Evolutionary conservation across 2,797 vertebrate species (phyloP).

Genomic region (Masticophis lateralis): DNA sequence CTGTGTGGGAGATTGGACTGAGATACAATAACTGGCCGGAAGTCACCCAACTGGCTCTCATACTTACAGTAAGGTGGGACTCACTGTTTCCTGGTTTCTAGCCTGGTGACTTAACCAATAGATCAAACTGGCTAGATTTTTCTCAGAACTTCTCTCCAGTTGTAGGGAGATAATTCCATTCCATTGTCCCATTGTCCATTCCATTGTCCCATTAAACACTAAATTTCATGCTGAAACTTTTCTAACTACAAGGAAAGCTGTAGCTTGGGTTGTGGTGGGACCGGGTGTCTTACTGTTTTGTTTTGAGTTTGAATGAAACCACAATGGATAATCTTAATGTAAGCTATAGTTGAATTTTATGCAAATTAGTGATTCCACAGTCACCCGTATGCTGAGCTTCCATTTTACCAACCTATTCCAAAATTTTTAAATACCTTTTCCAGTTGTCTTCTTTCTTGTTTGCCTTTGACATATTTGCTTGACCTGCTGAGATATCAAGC

Average conservation of each 20-base stretch:
- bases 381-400: constrained; percentile 7
- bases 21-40: not conserved
- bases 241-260: not conserved
- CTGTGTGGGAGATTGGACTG: not conserved
- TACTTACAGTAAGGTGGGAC: not conserved
- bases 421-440: constrained; percentile 27
- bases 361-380: constrained; percentile 34
- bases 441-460: constrained; percentile 1
- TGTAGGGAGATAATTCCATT: not conserved
- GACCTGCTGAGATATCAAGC: constrained; percentile 23
- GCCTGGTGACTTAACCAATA: not conserved
- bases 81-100: not conserved
- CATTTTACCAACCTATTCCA: not conserved
- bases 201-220: not conserved
- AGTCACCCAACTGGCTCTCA: not conserved
- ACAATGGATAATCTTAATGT: constrained; percentile 24
- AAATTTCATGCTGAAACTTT: not conserved
- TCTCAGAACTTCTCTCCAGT: not conserved
- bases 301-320: constrained; percentile 41
- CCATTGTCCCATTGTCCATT: too few species aligned
- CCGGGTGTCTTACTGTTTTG: not conserved
- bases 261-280: not conserved
- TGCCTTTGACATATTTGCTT: not conserved
- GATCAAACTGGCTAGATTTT: not conserved
- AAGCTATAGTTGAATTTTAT: constrained; percentile 34